Percentiles rank a stretch among this genome's conserved stretches.
phyloP scores from a whole-genome alignment of 2,797 vertebrate genomes.

The Botia kubotai region DNA sequence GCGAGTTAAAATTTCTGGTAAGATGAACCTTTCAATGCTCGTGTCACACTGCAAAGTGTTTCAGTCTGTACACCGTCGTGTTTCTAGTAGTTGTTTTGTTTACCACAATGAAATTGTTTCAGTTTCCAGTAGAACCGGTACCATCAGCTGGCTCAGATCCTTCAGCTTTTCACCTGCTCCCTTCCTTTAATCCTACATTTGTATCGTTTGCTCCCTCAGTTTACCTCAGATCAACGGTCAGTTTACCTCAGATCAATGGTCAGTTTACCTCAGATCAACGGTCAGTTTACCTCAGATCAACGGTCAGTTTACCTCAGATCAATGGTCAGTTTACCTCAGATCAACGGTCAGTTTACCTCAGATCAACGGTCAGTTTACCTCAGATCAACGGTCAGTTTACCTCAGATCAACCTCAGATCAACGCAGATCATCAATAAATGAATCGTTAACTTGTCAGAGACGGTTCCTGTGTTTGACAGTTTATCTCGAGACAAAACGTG shows the following conservation, averaged over 20 bases:
- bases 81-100: not conserved
- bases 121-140: not conserved
- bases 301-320: slow-evolving; percentile 4
- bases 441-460: slow-evolving; percentile 12
- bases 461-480: slow-evolving; percentile 21
- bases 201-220: slow-evolving; percentile 5
- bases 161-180: slow-evolving; percentile 15
- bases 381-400: slow-evolving; percentile 8
- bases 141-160: slow-evolving; percentile 6
- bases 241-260: slow-evolving; percentile 2
- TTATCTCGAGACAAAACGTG: not conserved
- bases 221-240: not conserved
- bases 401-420: not conserved
- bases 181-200: slow-evolving; percentile 18
- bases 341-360: slow-evolving; percentile 10
- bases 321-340: slow-evolving; percentile 5
- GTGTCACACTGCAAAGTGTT: not conserved
- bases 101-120: not conserved
- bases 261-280: slow-evolving; percentile 10
- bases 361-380: slow-evolving; percentile 9
- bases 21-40: slow-evolving; percentile 3
- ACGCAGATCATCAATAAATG: too few species aligned
- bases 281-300: slow-evolving; percentile 11
- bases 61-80: too few species aligned
- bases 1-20: slow-evolving; percentile 86